Base-by-base conservation (phyloP, 2,797 vertebrate genomes). In the Manis pentadactyla region DNA sequence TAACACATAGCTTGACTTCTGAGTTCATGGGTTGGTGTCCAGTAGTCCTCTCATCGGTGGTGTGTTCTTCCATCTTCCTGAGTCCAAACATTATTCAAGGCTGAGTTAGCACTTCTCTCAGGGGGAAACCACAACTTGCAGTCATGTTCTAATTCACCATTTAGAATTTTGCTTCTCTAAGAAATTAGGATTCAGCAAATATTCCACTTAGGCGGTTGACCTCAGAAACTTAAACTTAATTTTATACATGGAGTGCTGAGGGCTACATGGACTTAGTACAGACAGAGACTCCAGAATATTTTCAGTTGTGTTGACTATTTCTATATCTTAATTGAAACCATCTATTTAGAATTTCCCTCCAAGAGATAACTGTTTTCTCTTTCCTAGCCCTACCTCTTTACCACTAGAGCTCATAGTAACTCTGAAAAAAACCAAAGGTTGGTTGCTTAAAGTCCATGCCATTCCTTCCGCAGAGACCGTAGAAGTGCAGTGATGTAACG, bases 401-500 rank as follows among this genome's bases (percentile, higher is more conserved):
- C 55, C 5, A 1, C 18, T 12, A 42, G 34, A 86, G n/a, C 18
- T 83, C 49, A 49, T 0, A 11, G 27, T 7, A 71, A 49, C 71
- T 29, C n/a, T 21, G 5, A n/a, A 21, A 49, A 49, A 39, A 49
- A 25, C 9, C 78, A 83, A 31, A n/a, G 4, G 8, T 15, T 34
- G 15, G 7, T 13, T 46, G 10, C 1, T 46, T 46, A 27, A 53
- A 34, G 15, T 19, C 27, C 39, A 31, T 15, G 4, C 21, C 7
- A 59, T n/a, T 51, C 11, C 42, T 13, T 42, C 66, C 49, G 53
- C 1, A 11, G 0, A 69, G 51, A 64, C 29, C n/a, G 2, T 0
- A 11, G 3, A 2, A 9, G 21, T 9, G 7, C 51, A 17, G 27
- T 15, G 1, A 5, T 19, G 0, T 15, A 4, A 82, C 11, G 14